Evolutionary conservation across 92 coral and sea anemone species (phyloP), one percentile per base, ranked within the genome.

Genomic region (Paramuricea clavata): DNA sequence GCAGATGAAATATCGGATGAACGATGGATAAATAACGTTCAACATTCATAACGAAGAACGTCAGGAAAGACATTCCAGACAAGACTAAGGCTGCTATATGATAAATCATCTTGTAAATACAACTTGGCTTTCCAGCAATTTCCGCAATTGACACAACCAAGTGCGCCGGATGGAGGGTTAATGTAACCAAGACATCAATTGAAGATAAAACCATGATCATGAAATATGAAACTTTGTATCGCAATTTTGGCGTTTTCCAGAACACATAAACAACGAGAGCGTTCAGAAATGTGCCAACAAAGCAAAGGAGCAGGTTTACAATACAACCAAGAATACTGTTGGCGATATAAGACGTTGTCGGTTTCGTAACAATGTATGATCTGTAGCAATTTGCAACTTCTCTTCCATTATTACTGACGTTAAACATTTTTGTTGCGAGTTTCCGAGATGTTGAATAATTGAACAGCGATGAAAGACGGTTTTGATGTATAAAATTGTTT

Each of bases 221-320:
- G 59, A 76, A 76, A 44, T 76, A 76, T 7, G 81, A 76, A 2
- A 76, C 41, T 49, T 76, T 76, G 30, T 5, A 27, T 44, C 81
- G 60, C 16, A 76, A 76, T 23, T 13, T 76, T 28, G 35, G 61
- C 7, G 61, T 44, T 76, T 76, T 76, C 81, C 81, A 76, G 21
- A 76, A 76, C 11, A 76, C 81, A 33, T 49, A 76, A 31, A 76
- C 41, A 31, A 76, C 81, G 27, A 76, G 81, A n/a, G 35, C 81
- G 64, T 76, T 76, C 0, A 76, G 81, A 50, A 76, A 76, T 15
- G 81, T 22, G 19, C 81, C 81, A 49, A 76, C 34, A 19, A 76
- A 17, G 27, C 59, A 43, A 12, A 76, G 57, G 17, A 76, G 47
- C 42, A 31, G 57, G 41, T 76, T 72, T 21, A 22, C 78, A 12